Evolutionary conservation across 2,888 invertebrate genomes (phyloP).

Genomic region (Nectonema munidae): DNA sequence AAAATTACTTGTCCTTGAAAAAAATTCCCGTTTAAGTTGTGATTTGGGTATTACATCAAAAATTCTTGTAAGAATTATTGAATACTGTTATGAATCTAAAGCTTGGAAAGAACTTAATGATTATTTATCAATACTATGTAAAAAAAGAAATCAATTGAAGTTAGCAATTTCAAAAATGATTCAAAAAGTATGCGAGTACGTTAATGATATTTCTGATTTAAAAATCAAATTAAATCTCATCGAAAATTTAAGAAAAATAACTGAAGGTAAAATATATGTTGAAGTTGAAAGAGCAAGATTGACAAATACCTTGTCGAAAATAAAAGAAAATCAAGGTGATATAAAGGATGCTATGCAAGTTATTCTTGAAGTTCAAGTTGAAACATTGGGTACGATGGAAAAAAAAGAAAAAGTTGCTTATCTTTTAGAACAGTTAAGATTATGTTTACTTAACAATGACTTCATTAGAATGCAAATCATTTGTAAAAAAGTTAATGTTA

Average conservation of each 20-base stretch:
- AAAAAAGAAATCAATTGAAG: slow-evolving; percentile 72
- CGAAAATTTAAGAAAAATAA: slow-evolving; percentile 65
- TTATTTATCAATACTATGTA: slow-evolving; percentile 53
- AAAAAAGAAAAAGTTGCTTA: slow-evolving; percentile 74
- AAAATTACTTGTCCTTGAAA: slow-evolving; percentile 55
- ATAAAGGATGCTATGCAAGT: slow-evolving; percentile 59
- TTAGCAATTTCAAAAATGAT: slow-evolving; percentile 52
- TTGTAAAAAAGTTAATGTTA: slow-evolving; percentile 80
- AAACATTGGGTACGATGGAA: slow-evolving; percentile 96
- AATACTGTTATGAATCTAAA: slow-evolving; percentile 45
- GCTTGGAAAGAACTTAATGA: slow-evolving; percentile 76
- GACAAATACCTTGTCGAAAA: slow-evolving; percentile 36
- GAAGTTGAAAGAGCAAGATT: slow-evolving; percentile 86
- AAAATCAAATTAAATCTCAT: slow-evolving; percentile 66
- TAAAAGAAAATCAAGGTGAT: slow-evolving; percentile 28
- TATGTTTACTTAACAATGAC: slow-evolving; percentile 73
- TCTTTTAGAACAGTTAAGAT: slow-evolving; percentile 85
- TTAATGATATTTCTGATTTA: slow-evolving; percentile 59
- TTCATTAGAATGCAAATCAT: slow-evolving; percentile 89
- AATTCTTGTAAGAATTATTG: slow-evolving; percentile 61
- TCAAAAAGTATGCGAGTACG: slow-evolving; percentile 64
- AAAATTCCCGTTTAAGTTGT: slow-evolving; percentile 53
- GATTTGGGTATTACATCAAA: slow-evolving; percentile 77
- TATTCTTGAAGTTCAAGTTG: slow-evolving; percentile 73
- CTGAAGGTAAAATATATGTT: slow-evolving; percentile 92